phyloP scores from a whole-genome alignment of 2,888 invertebrate species.

The Ommatoiulus sabulosus region DNA sequence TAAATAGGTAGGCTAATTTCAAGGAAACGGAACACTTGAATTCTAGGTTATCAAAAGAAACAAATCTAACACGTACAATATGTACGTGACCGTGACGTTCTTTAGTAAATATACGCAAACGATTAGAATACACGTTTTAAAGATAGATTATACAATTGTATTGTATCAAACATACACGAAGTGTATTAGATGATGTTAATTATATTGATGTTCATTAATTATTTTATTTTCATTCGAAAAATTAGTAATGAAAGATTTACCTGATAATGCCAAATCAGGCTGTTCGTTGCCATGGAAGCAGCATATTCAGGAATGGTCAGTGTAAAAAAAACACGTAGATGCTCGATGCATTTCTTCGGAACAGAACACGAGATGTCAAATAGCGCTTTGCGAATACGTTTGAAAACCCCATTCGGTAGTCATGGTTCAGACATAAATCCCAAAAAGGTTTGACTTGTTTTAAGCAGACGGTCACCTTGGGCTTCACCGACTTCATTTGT shows the following conservation, averaged over 20 bases:
- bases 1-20: too few relatives aligned
- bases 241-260: not conserved
- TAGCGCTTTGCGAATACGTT: not conserved
- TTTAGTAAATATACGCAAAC: too few relatives aligned
- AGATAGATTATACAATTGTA: too few relatives aligned
- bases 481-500: slow-evolving; percentile 1
- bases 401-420: slow-evolving; percentile 16
- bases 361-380: not conserved
- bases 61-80: too few relatives aligned
- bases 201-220: too few relatives aligned
- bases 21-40: too few relatives aligned
- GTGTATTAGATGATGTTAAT: too few relatives aligned
- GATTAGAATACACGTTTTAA: too few relatives aligned
- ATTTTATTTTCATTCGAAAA: not conserved
- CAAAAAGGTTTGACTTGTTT: not conserved
- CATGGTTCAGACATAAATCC: slow-evolving; percentile 5
- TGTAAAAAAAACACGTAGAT: not conserved
- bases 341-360: not conserved
- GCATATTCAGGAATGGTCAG: not conserved
- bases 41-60: too few relatives aligned
- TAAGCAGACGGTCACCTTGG: not conserved
- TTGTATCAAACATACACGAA: too few relatives aligned
- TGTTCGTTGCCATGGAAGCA: not conserved
- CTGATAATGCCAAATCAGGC: not conserved
- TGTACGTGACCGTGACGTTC: too few relatives aligned